Evolutionary conservation across 2,797 vertebrate species (phyloP), one percentile per base, ranked within the genome.

Genomic region (Fringilla coelebs): DNA sequence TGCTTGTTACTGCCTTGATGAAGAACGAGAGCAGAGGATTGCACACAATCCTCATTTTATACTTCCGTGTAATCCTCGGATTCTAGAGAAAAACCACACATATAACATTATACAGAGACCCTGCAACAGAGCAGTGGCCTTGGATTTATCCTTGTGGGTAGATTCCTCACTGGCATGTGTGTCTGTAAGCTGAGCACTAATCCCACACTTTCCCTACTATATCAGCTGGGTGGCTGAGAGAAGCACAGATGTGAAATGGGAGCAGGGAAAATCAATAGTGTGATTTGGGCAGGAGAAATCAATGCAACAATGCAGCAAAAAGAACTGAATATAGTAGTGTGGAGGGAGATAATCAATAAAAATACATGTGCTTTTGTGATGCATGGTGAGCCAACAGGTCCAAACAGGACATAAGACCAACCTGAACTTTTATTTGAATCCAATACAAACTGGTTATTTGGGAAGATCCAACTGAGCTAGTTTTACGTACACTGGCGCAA

Each of bases 231-330:
- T 63, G 67, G 41, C 38, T 85, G 70, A 78, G 55, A 67, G 85
- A 71, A 63, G 60, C 29, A 20, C 6, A 83, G 68, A 70, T 2
- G 22, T 65, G 40, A 78, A 91, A 81, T 38, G 54, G 58, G 55
- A 83, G 40, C 6, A 3, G 51, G 43, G 36, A 88, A 92, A 95
- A 93, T 96, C 91, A 67, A 92, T 96, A 86, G 40, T 18, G 66
- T 71, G 82, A 78, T 80, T 67, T 82, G 55, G 54, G 73, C 66
- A 88, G 62, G 87, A 94, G 73, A 94, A 92, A 97, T 96, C 94
- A 89, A 89, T 97, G 81, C 70, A 90, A 81, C 79, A 75, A 31
- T 79, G 66, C 82, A 92, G 76, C 58, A 79, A 75, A 61, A 92
- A 86, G 36, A 71, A 43, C 34, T 17, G 76, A 67, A 86, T 82